These are phyloP conservation scores for Pheucticus melanocephalus DNA, from an alignment of 2,113 vertebrate genomes.

Conservation along the genomic window DNA sequence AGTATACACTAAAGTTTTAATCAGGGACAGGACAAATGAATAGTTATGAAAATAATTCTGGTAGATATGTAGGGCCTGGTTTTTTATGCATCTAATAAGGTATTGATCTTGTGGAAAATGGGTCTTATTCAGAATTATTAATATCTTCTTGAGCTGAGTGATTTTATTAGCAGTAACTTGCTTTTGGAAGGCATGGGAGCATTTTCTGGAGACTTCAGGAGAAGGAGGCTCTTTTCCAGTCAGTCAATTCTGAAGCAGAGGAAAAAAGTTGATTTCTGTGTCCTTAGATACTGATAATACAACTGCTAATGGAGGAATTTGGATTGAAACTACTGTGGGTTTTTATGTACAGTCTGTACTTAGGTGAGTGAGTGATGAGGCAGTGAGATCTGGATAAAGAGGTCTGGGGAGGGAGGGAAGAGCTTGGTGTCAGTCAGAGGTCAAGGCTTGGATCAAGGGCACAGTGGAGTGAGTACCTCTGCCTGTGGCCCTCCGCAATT, in stretches of 20 bases:
- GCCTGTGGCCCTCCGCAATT: neutral
- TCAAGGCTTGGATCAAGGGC: neutral
- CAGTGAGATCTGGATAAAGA: neutral
- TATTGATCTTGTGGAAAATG: neutral
- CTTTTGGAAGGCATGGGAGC: neutral
- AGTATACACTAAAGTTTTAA: neutral
- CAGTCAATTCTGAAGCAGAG: neutral
- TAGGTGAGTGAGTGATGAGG: neutral
- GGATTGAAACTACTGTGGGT: neutral
- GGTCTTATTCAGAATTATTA: neutral
- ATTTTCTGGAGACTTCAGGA: neutral
- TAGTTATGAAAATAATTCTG: neutral
- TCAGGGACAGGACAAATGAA: neutral
- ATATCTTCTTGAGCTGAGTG: neutral
- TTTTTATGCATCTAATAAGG: neutral
- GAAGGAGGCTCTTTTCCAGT: neutral
- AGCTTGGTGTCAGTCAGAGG: neutral
- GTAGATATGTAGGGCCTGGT: neutral
- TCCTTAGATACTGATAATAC: neutral
- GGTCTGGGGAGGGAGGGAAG: rapidly evolving
- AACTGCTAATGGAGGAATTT: neutral
- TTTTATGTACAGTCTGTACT: neutral
- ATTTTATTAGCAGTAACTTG: neutral
- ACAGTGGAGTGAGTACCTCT: neutral
- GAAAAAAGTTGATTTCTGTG: neutral